Evolutionary conservation across 2,797 vertebrate genomes (phyloP).

Genomic region (Molossus alvarezi): DNA sequence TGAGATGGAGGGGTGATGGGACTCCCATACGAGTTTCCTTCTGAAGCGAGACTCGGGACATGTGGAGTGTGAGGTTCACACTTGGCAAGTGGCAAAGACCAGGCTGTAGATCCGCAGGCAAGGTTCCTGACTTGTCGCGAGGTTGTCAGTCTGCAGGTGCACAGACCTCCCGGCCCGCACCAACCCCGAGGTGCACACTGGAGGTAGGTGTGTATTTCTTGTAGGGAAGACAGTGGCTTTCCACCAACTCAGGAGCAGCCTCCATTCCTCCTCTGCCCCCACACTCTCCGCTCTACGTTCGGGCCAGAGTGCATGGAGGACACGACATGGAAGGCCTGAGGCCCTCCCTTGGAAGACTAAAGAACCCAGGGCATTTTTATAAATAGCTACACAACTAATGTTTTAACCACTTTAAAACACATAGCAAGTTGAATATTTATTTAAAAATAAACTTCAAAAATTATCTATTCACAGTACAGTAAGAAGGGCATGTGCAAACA

Average conservation of each 20-base stretch:
- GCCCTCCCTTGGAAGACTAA: slow-evolving; percentile 84
- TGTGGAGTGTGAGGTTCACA: not conserved
- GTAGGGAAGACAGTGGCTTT: slow-evolving; percentile 76
- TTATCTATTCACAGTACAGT: slow-evolving; percentile 91
- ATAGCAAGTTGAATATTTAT: slow-evolving; percentile 91
- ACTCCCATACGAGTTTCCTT: slow-evolving; percentile 50
- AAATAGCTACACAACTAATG: slow-evolving; percentile 87
- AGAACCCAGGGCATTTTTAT: slow-evolving; percentile 86
- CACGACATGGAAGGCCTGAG: not conserved
- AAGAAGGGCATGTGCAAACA: slow-evolving; percentile 88
- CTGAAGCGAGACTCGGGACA: slow-evolving; percentile 28
- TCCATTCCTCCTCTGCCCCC: slow-evolving; percentile 36
- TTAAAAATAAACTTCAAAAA: slow-evolving; percentile 92
- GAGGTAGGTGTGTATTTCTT: slow-evolving; percentile 83
- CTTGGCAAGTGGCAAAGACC: slow-evolving; percentile 58
- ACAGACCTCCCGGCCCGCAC: slow-evolving; percentile 1
- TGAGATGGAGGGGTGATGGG: not conserved
- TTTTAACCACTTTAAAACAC: slow-evolving; percentile 88
- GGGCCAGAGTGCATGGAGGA: not conserved
- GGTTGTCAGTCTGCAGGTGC: not conserved
- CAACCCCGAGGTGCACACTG: slow-evolving; percentile 55
- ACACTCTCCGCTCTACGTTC: not conserved
- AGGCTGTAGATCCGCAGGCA: not conserved
- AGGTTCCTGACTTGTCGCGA: not conserved
- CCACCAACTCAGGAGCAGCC: not conserved